Evolutionary conservation across 2,797 vertebrate species (phyloP), one percentile per base, ranked within the genome.

Genomic region (Holocentrus rufus): DNA sequence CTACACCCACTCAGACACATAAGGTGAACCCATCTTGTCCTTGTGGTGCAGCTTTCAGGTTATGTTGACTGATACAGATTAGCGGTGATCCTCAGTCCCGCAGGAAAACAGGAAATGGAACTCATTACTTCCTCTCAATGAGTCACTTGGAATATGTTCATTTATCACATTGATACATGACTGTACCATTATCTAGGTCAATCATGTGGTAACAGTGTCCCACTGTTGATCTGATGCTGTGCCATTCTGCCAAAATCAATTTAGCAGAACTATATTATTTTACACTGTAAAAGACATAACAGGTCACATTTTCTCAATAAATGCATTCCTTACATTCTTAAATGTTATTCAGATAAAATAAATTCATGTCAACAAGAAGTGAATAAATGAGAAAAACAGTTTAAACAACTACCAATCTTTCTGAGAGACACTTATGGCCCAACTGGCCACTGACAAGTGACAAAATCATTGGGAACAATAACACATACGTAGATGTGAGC

Each of bases 1-100:
- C 62, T 46, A 77, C 83, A 59, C 77, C 87, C 74, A 84, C 85
- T 79, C 65, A 78, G 27, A 74, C 53, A 76, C 85, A 79, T 64
- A 74, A 83, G 72, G 72, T 74, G 30, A 65, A 57, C 49, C 15
- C n/a, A 20, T 50, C 9, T 6, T 64, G 60, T 80, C 55, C 72
- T 79, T 57, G 53, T 47, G 72, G 31, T 74, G 52, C 47, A 77
- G 77, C 47, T 66, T 30, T 52, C 54, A 64, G 68, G 69, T 71
- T 44, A 22, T 61, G 57, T 59, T 76, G 68, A 77, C 64, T 60
- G 60, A 72, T 65, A 68, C 50, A 82, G 55, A 57, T 57, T 31
- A 57, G 55, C 9, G 27, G 55, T 57, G 55, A n/a, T 57, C 20
- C n/a, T 50, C 55, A 34, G 17, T 34, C 27, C 55, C 8, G 30